These are phyloP conservation scores for Aselliscus stoliczkanus DNA, from an alignment of 2,797 vertebrate genomes.

Conservation along the genomic window DNA sequence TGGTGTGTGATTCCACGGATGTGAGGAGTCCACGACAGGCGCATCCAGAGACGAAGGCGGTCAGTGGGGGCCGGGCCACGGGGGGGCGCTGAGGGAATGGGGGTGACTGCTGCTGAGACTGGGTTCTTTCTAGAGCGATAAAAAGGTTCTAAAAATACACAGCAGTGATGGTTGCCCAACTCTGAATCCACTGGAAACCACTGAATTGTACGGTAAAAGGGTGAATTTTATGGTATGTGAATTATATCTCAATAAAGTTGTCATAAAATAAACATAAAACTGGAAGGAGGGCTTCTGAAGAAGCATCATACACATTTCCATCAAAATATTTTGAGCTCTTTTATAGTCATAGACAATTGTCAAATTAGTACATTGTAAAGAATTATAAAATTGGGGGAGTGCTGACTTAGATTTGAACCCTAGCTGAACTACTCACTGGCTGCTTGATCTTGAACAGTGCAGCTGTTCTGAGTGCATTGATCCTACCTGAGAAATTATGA, in stretches of 20 bases:
- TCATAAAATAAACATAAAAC: not conserved
- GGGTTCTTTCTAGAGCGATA: not conserved
- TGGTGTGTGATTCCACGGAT: too few species aligned
- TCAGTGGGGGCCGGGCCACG: too few species aligned
- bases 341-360: not conserved
- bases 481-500: not conserved
- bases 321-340: not conserved
- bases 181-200: not conserved
- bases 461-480: not conserved
- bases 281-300: not conserved
- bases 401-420: not conserved
- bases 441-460: not conserved
- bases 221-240: not conserved
- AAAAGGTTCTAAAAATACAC: constrained; percentile 1
- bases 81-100: not conserved
- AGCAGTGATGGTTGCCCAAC: not conserved
- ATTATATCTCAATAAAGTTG: not conserved
- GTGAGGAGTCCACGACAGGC: too few species aligned
- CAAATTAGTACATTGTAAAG: not conserved
- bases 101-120: not conserved
- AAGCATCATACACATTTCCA: not conserved
- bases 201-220: not conserved
- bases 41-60: too few species aligned
- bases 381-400: not conserved
- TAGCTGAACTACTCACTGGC: not conserved